Evolutionary conservation across 2,797 vertebrate genomes (phyloP).

Genomic region (Adrianichthys oophorus): DNA sequence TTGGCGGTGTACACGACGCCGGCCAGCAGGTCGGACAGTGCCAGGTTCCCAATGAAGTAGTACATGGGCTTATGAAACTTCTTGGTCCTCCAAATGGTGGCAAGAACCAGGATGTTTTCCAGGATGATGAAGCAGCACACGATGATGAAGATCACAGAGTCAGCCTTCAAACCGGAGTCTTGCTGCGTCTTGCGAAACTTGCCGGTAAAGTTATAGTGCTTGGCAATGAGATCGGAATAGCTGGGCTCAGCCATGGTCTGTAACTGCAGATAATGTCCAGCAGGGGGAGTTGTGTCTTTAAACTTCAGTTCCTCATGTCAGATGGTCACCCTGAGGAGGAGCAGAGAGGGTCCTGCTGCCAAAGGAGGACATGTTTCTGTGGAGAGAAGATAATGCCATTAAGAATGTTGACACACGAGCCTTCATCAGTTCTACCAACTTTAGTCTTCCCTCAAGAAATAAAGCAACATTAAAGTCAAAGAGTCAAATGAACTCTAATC

Average conservation of each 20-base stretch:
- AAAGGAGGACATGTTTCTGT: constrained; percentile 62
- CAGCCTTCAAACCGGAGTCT: constrained; percentile 84
- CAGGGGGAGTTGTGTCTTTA: constrained; percentile 51
- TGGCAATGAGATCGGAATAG: constrained; percentile 85
- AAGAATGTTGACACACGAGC: not conserved
- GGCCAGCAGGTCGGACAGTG: constrained; percentile 95
- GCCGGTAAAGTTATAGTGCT: constrained; percentile 96
- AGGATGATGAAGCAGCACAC: constrained; percentile 97
- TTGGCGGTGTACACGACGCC: constrained; percentile 93
- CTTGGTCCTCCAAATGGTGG: constrained; percentile 98
- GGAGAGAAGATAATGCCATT: constrained; percentile 9
- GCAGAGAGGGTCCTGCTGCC: constrained; percentile 33
- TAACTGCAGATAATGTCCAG: constrained; percentile 25
- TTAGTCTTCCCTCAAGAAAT: no score
- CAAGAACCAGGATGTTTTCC: constrained; percentile 93
- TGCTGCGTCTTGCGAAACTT: constrained; percentile 83
- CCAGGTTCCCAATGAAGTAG: constrained; percentile 98
- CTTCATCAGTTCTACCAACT: no score
- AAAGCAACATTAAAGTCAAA: no score
- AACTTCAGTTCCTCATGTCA: constrained; percentile 55
- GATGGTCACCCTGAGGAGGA: constrained; percentile 41
- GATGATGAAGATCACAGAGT: constrained; percentile 93
- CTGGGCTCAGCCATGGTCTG: constrained; percentile 79
- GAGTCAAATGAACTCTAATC: no score
- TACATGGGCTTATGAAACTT: constrained; percentile 99